phyloP scores from a whole-genome alignment of 2,888 invertebrate species.

The Stenolophus ochropezus region DNA sequence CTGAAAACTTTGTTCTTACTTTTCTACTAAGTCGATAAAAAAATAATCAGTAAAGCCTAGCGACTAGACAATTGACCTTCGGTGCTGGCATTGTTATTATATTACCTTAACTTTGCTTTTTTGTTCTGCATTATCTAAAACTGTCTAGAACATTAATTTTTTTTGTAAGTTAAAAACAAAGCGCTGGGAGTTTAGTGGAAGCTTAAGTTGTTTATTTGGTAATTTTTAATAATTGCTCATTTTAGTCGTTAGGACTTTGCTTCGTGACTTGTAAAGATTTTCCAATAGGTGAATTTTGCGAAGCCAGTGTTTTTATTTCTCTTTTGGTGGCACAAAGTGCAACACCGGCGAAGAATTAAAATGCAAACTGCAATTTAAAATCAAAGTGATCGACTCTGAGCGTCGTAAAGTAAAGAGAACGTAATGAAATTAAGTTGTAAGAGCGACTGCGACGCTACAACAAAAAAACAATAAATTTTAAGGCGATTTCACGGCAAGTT shows the following conservation, averaged over 20 bases:
- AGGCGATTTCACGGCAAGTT: constrained; percentile 49
- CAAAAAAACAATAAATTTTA: constrained; percentile 51
- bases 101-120: no score
- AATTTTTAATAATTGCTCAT: neutral
- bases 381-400: constrained; percentile 30
- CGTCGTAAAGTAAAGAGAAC: constrained; percentile 25
- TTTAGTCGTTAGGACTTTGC: neutral
- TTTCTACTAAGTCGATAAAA: no score
- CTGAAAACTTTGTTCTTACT: no score
- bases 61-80: no score
- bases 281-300: neutral
- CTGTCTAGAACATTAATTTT: no score
- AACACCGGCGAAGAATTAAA: constrained; percentile 16
- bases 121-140: no score
- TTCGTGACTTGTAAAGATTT: neutral
- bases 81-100: no score
- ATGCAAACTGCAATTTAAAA: constrained; percentile 44
- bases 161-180: no score
- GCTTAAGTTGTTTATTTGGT: neutral
- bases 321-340: neutral
- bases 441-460: constrained; percentile 16
- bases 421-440: constrained; percentile 41
- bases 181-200: neutral
- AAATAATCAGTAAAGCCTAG: no score
- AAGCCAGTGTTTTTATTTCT: neutral